A percentile compares a stretch with the other conserved stretches of the same genome.
phyloP scores from a whole-genome alignment of 92 coral and sea anemone genomes.

The Actinostola sp. region DNA sequence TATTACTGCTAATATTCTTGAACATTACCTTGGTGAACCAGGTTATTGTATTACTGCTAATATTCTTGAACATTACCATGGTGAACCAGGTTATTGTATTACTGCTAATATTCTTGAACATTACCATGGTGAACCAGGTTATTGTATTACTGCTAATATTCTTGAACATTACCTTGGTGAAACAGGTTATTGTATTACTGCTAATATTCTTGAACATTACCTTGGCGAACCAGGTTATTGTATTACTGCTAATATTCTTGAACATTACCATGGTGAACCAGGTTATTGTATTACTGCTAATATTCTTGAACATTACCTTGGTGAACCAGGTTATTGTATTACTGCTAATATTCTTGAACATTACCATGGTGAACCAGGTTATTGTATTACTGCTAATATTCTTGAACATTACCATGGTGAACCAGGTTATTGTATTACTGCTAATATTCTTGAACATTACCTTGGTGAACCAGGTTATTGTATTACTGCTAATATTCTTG shows the following conservation, averaged over 20 bases:
- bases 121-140: conserved; percentile 95
- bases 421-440: no score
- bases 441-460: no score
- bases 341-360: no score
- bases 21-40: conserved; percentile 88
- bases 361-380: not conserved
- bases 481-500: not conserved
- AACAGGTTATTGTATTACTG: not conserved
- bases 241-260: no score
- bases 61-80: not conserved
- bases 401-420: conserved; percentile 74
- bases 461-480: not conserved
- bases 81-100: not conserved
- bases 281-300: not conserved
- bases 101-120: not conserved
- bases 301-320: conserved; percentile 60
- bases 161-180: not conserved
- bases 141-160: no score
- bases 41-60: no score
- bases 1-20: not conserved
- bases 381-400: not conserved
- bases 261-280: not conserved
- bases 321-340: no score
- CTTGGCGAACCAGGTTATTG: no score
- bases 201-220: conserved; percentile 26